Conservation (phyloP, 2,888 invertebrate species). For the Netelia inedita region DNA sequence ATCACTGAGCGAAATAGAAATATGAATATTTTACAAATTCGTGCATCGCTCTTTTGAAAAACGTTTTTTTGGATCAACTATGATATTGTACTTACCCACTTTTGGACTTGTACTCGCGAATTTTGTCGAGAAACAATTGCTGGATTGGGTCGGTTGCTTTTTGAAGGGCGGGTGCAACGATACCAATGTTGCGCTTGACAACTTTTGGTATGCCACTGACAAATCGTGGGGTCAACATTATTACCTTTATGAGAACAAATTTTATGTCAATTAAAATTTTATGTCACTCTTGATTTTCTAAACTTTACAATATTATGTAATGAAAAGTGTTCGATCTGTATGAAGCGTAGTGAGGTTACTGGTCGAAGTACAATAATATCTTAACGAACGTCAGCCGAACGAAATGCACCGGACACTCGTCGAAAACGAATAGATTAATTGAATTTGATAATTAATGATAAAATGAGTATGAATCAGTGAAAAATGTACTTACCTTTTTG, state of each 20-base stretch:
- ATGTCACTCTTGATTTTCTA: neutral
- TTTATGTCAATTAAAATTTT: neutral
- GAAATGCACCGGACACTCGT: neutral
- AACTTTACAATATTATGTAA: conserved; percentile 60
- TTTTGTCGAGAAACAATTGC: conserved; percentile 96
- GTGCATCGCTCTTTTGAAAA: neutral
- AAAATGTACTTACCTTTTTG: conserved; percentile 55
- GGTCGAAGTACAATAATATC: neutral
- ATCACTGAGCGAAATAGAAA: conserved; percentile 87
- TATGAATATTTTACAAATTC: conserved; percentile 25
- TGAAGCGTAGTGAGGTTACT: conserved; percentile 23
- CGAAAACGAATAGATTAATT: neutral
- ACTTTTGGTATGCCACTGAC: conserved; percentile 76
- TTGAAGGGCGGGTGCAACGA: conserved; percentile 89
- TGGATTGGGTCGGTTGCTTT: conserved; percentile 96
- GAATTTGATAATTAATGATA: neutral
- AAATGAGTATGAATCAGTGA: conserved; percentile 6
- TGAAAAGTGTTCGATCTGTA: conserved; percentile 22
- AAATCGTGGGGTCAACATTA: conserved; percentile 79
- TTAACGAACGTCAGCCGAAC: neutral
- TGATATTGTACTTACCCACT: conserved; percentile 89
- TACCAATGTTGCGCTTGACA: conserved; percentile 89
- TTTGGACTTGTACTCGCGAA: conserved; percentile 95
- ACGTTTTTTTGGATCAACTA: conserved; percentile 2
- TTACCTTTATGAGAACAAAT: conserved; percentile 52